Evolutionary conservation across 2,113 vertebrate genomes (phyloP), one percentile per base, ranked within the genome.

Genomic region (Rhagologus leucostigma): DNA sequence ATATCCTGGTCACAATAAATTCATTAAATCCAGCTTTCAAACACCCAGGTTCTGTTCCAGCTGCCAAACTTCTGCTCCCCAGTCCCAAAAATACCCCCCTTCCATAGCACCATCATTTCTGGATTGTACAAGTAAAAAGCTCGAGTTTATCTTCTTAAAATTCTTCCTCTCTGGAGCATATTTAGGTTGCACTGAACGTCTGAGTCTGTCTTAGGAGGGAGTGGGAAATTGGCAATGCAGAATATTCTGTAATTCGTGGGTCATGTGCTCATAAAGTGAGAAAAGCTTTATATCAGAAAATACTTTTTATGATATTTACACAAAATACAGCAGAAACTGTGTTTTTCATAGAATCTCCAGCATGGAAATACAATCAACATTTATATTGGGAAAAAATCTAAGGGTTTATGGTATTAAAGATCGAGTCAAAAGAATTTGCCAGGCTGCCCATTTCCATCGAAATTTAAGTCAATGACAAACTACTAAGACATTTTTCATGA

Each of bases 41-140:
- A 27, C 18, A 13, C 19, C 0, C 0, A 69, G 17, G 8, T 35
- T 44, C 11, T n/a, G n/a, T 22, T 41, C 37, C 75, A 69, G 5
- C 22, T 47, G 68, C 46, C 60, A 77, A 39, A 81, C 7, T 16
- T 44, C 57, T 0, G 0, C 15, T 86, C 35, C 5, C 10, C 21
- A 24, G 18, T 6, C 52, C 55, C 75, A 55, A 57, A 59, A 79
- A 44, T 35, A 3, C 0, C 6, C 21, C 22, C 1, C 2, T 80
- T 20, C 41, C 30, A 27, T 0, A 56, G 24, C 37, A 68, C 23
- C 29, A 26, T 21, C 5, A 11, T 33, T 77, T 70, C 64, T 63
- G 16, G 16, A 9, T 21, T 42, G 20, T 8, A 19, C 29, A 37
- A 65, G 19, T 16, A 30, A 82, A 84, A 29, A 70, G 2, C 29